Evolutionary conservation across 2,113 vertebrate genomes (phyloP).

Genomic region (Tychaedon coryphoeus): DNA sequence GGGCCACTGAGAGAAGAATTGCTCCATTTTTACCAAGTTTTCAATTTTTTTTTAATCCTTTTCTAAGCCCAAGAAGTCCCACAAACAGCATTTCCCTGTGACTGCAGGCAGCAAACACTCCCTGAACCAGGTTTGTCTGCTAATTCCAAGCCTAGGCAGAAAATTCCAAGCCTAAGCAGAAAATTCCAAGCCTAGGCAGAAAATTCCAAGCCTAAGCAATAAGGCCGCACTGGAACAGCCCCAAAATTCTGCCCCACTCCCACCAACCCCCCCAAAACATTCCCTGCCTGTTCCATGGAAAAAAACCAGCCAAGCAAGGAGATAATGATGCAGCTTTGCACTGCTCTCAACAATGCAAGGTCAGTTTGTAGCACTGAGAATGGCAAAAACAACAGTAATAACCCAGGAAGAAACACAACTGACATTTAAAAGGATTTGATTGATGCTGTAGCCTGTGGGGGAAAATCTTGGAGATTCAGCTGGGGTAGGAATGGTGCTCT

Average conservation of each 20-base stretch:
- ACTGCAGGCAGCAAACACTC: background rate
- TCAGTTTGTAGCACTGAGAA: background rate
- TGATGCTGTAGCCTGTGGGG: background rate
- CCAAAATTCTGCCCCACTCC: background rate
- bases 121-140: rapidly evolving
- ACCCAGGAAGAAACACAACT: background rate
- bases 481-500: background rate
- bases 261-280: too few relatives aligned
- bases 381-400: background rate
- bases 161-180: background rate
- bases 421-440: background rate
- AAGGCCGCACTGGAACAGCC: background rate
- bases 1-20: background rate
- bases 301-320: background rate
- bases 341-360: background rate
- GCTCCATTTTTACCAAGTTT: background rate
- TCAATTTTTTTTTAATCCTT: background rate
- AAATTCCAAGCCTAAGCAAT: background rate
- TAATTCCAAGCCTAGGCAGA: background rate
- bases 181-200: background rate
- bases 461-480: background rate
- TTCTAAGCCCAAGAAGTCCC: background rate
- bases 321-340: background rate
- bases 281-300: background rate
- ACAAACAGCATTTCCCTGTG: background rate